Evolutionary conservation across 2,113 vertebrate genomes (phyloP).

Genomic region (Oncorhynchus nerka): DNA sequence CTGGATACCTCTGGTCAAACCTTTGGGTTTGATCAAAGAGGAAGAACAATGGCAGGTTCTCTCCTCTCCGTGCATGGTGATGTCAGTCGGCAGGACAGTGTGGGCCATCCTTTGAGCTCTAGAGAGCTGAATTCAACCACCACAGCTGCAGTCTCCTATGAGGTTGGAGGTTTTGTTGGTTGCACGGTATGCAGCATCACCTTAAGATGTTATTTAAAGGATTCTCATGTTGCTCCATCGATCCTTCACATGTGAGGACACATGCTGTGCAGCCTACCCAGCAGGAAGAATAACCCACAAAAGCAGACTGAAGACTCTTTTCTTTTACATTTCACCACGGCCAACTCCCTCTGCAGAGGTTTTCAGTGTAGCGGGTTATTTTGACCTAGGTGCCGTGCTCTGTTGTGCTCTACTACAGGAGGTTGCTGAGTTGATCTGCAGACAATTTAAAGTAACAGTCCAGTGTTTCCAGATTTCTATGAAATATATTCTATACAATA

Average conservation of each 20-base stretch:
- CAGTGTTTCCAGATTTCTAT: too few relatives aligned
- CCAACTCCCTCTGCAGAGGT: not conserved
- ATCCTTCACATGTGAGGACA: slow-evolving; percentile 38
- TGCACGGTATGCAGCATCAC: slow-evolving; percentile 15
- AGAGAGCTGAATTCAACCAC: not conserved
- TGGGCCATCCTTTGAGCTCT: too few relatives aligned
- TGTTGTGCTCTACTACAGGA: too few relatives aligned
- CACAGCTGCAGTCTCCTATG: slow-evolving; percentile 4
- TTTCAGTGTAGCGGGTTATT: too few relatives aligned
- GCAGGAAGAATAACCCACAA: slow-evolving; percentile 28
- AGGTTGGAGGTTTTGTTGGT: slow-evolving; percentile 12
- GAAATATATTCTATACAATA: too few relatives aligned
- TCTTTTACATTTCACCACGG: not conserved
- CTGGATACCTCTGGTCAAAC: not conserved
- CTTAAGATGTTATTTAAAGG: slow-evolving; percentile 36
- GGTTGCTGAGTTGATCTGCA: too few relatives aligned
- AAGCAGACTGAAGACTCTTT: not conserved
- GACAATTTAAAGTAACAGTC: too few relatives aligned
- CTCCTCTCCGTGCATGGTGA: not conserved
- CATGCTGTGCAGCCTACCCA: slow-evolving; percentile 33
- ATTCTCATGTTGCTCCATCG: slow-evolving; percentile 39
- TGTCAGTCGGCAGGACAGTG: not conserved
- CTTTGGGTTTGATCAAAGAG: not conserved
- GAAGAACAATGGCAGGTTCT: not conserved
- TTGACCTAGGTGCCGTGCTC: too few relatives aligned